Evolutionary conservation across 2,113 vertebrate species (phyloP), one percentile per base, ranked within the genome.

Genomic region (Aptenodytes forsteri): DNA sequence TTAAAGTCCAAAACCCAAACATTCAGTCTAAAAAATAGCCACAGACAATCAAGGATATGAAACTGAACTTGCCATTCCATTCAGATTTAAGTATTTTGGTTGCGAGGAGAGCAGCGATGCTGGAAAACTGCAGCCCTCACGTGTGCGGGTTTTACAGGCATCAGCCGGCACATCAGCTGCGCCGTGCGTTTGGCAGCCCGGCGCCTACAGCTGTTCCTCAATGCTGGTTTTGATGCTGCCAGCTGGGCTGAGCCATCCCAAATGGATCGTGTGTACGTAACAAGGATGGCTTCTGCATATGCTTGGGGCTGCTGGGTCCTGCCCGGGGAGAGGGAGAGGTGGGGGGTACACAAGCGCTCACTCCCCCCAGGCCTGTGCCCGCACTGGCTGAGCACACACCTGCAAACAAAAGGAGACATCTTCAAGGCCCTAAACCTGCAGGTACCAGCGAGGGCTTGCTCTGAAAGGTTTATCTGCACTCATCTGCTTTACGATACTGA

Each of bases 281-380:
- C n/a, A 16, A 32, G 91, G 79, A 34, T 44, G 77, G 56, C 7
- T 93, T 44, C 36, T 91, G 58, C 65, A 56, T 29, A 15, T 69
- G 70, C 40, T 61, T 21, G 61, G 17, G 77, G 58, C 40, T 83
- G 67, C 26, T 46, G 36, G 17, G 75, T 96, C 55, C 56, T 85
- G 72, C 38, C 19, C 5, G 2, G 36, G 69, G 16, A 78, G 38
- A 50, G 16, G n/a, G 47, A 80, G 54, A 25, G 67, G 36, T 42
- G n/a, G 5, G 69, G 70, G 13, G 27, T 44, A 23, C 26, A 16
- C 19, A 50, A 62, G 14, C 1, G 8, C 10, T 73, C 0, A 0
- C 5, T 50, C 2, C 4, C 14, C 23, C 11, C 67, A 25, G 30
- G 15, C 47, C 59, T 16, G 8, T 46, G 34, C 46, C 30, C 42